Percentiles rank a stretch among this genome's conserved stretches.
These are phyloP conservation scores for Caenorhabditis drosophilae DNA, from an alignment of 2,888 invertebrate species.

Conservation along the genomic window DNA sequence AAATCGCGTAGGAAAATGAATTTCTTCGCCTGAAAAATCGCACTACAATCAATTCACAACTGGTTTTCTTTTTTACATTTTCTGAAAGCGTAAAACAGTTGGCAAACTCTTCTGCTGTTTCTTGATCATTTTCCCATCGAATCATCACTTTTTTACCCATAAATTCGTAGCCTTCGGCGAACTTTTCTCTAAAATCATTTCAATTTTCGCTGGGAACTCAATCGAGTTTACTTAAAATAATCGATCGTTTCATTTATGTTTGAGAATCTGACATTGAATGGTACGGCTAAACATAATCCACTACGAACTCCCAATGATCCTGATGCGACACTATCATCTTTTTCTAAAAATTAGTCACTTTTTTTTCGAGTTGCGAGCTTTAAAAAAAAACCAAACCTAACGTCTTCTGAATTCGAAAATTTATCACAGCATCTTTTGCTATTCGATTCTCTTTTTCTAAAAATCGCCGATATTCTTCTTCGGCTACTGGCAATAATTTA, in stretches of 20 bases:
- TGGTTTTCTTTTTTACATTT: slow-evolving; percentile 43
- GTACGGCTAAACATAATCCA: slow-evolving; percentile 60
- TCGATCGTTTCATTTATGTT: slow-evolving; percentile 50
- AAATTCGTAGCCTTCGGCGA: slow-evolving; percentile 39
- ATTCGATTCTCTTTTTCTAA: slow-evolving; percentile 48
- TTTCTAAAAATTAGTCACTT: slow-evolving; percentile 26
- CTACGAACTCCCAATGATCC: slow-evolving; percentile 58
- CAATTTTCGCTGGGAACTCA: background rate
- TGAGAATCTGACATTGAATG: slow-evolving; percentile 53
- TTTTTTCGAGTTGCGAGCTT: background rate
- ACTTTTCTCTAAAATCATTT: slow-evolving; percentile 28
- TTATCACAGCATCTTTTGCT: slow-evolving; percentile 52
- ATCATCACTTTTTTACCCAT: slow-evolving; percentile 52
- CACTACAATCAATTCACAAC: too few species aligned
- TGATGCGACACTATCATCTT: slow-evolving; percentile 54
- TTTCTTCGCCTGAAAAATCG: slow-evolving; percentile 46
- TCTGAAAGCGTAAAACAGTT: slow-evolving; percentile 58
- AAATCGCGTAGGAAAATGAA: slow-evolving; percentile 63
- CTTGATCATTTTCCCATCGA: slow-evolving; percentile 53
- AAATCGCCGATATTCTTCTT: slow-evolving; percentile 53
- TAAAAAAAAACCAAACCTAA: slow-evolving; percentile 6
- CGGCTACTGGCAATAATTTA: slow-evolving; percentile 14
- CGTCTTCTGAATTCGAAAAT: slow-evolving; percentile 39
- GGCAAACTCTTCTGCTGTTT: slow-evolving; percentile 52
- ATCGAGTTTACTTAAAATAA: slow-evolving; percentile 50